These are phyloP conservation scores for Chaetorhynchus papuensis DNA, from an alignment of 2,113 vertebrate species.

Conservation along the genomic window DNA sequence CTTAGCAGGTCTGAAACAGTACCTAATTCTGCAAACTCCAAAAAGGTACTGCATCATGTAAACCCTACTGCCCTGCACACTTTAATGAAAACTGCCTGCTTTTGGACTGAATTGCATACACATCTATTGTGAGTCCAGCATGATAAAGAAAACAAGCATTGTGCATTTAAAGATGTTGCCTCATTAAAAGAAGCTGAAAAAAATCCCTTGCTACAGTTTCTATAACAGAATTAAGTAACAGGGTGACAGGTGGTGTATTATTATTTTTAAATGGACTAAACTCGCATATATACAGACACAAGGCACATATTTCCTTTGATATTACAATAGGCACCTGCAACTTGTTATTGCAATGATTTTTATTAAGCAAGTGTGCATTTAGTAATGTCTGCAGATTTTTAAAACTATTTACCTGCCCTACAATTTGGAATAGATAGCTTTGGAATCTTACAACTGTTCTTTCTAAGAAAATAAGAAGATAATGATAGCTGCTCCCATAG, in stretches of 20 bases:
- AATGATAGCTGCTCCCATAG: slow-evolving; percentile 5
- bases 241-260: slow-evolving; percentile 71
- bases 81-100: slow-evolving; percentile 71
- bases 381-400: slow-evolving; percentile 56
- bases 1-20: slow-evolving; percentile 66
- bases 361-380: slow-evolving; percentile 66
- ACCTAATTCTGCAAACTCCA: slow-evolving; percentile 74
- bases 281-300: slow-evolving; percentile 28
- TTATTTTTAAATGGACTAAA: slow-evolving; percentile 64
- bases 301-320: slow-evolving; percentile 56
- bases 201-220: slow-evolving; percentile 73
- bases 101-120: slow-evolving; percentile 53
- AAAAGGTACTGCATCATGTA: slow-evolving; percentile 70
- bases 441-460: slow-evolving; percentile 41
- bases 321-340: slow-evolving; percentile 64
- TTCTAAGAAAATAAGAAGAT: slow-evolving; percentile 54
- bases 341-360: slow-evolving; percentile 65
- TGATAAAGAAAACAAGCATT: slow-evolving; percentile 41
- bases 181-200: slow-evolving; percentile 77
- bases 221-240: slow-evolving; percentile 73
- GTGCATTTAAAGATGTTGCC: slow-evolving; percentile 50
- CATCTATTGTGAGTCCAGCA: slow-evolving; percentile 56
- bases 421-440: slow-evolving; percentile 34
- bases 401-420: slow-evolving; percentile 39
- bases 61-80: slow-evolving; percentile 70